These are phyloP conservation scores for Haemorhous mexicanus DNA, from an alignment of 2,113 vertebrate genomes.

Conservation along the genomic window DNA sequence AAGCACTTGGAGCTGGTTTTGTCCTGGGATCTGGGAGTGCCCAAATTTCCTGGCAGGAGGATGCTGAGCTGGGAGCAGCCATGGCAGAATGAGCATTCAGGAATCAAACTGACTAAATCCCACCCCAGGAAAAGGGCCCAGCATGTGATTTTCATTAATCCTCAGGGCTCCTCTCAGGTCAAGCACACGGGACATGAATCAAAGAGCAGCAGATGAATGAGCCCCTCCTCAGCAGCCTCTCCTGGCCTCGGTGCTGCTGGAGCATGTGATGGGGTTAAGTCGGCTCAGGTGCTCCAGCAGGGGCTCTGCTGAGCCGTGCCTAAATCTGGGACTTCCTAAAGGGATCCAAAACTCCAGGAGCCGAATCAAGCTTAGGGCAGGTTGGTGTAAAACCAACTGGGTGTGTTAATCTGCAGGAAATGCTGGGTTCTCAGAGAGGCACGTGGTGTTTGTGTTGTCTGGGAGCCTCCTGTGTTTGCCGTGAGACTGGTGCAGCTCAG, in stretches of 20 bases:
- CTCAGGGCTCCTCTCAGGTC: conserved; percentile 45
- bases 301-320: conserved; percentile 41
- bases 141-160: conserved; percentile 66
- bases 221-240: background rate
- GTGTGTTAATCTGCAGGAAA: conserved; percentile 36
- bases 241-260: background rate
- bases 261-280: conserved; percentile 57
- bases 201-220: conserved; percentile 41
- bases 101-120: conserved; percentile 15
- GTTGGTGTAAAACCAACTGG: background rate
- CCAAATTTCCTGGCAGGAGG: background rate
- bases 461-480: background rate
- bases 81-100: conserved; percentile 15
- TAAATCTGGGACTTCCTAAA: conserved; percentile 52
- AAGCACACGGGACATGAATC: conserved; percentile 27
- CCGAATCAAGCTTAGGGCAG: background rate
- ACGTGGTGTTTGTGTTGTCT: background rate
- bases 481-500: background rate
- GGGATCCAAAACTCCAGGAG: conserved; percentile 51
- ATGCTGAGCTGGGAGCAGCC: background rate
- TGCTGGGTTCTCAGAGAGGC: background rate
- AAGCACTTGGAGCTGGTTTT: background rate
- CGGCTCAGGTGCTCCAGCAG: conserved; percentile 34
- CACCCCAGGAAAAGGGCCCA: conserved; percentile 34
- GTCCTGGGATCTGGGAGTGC: background rate